Evolutionary conservation across 2,113 vertebrate species (phyloP).

Genomic region (Puma concolor): DNA sequence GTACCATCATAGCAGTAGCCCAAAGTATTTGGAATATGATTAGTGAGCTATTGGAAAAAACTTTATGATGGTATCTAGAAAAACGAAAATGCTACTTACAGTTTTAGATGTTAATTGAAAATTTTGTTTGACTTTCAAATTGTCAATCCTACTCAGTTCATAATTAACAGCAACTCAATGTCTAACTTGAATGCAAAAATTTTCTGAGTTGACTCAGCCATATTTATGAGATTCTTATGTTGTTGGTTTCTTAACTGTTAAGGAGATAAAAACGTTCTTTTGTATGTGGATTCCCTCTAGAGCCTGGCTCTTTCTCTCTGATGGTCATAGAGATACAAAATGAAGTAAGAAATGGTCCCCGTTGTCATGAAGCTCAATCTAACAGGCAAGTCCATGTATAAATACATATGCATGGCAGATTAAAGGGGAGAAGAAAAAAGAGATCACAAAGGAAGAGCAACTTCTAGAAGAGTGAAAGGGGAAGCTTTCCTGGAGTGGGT

Average conservation of each 20-base stretch:
- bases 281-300: not conserved
- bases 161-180: not conserved
- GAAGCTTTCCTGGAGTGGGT: not conserved
- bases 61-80: not conserved
- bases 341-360: not conserved
- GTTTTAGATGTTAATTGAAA: not conserved
- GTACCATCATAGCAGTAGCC: not conserved
- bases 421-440: not conserved
- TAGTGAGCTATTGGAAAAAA: not conserved
- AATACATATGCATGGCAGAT: not conserved
- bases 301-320: not conserved
- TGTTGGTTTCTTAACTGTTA: not conserved
- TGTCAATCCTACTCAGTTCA: not conserved
- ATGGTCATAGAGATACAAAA: not conserved
- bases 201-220: not conserved
- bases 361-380: not conserved
- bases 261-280: not conserved
- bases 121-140: not conserved
- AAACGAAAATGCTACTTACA: not conserved
- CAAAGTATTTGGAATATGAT: conserved; percentile 7
- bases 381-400: not conserved
- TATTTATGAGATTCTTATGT: not conserved
- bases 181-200: not conserved
- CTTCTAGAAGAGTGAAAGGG: not conserved
- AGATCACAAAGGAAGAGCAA: not conserved